phyloP scores from a whole-genome alignment of 2,113 vertebrate genomes.

The Mellivora capensis region DNA sequence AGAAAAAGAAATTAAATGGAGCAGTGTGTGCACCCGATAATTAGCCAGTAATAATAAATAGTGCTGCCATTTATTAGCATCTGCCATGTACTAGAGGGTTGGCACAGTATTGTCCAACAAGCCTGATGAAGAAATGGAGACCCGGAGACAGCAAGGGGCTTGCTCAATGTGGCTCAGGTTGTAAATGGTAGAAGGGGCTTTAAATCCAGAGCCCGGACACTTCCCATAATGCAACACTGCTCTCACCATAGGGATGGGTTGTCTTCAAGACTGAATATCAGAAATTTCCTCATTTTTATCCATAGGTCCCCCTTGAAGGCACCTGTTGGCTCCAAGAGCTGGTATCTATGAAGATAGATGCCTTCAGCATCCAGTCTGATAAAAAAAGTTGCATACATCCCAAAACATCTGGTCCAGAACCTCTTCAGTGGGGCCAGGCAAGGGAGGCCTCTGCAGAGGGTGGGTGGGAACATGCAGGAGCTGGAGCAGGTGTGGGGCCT shows the following conservation, averaged over 20 bases:
- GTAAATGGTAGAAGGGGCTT: background rate
- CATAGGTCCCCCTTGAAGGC: background rate
- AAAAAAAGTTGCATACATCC: background rate
- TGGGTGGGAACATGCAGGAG: no score
- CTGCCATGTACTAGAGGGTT: background rate
- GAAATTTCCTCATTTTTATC: background rate
- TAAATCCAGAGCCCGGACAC: background rate
- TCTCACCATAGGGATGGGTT: background rate
- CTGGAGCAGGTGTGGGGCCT: background rate
- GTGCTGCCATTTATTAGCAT: background rate
- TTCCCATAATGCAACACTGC: background rate
- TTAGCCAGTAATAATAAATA: background rate
- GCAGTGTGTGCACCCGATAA: background rate
- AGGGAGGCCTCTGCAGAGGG: background rate
- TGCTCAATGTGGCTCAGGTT: background rate
- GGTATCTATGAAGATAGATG: background rate
- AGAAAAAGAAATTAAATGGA: background rate
- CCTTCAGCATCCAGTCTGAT: background rate
- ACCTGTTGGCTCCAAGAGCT: background rate
- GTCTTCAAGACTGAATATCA: background rate
- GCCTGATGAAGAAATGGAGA: background rate
- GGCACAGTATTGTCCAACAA: background rate
- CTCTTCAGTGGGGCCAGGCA: background rate
- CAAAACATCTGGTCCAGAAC: background rate
- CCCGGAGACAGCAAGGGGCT: background rate